Percentiles rank a stretch among this genome's conserved stretches.
Evolutionary conservation across 2,113 vertebrate genomes (phyloP).

Genomic region (Ranitomeya imitator): DNA sequence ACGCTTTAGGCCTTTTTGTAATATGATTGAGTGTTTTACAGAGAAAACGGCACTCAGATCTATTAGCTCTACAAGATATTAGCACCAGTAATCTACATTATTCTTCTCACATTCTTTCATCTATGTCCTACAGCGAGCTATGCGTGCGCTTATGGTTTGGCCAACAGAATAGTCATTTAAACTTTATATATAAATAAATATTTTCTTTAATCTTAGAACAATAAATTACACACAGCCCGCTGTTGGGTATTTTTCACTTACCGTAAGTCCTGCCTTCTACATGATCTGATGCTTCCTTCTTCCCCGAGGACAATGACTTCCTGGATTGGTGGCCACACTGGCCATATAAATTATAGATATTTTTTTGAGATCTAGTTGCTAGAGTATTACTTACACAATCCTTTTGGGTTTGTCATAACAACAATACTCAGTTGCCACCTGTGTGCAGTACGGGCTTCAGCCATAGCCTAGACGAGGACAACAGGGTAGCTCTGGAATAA

Average conservation of each 20-base stretch:
- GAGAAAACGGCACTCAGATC: background rate
- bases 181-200: background rate
- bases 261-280: background rate
- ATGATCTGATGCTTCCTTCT: background rate
- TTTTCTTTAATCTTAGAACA: background rate
- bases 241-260: background rate
- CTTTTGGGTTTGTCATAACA: too few species aligned
- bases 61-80: constrained; percentile 13
- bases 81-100: background rate
- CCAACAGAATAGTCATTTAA: background rate
- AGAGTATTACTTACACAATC: too few species aligned
- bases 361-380: too few species aligned
- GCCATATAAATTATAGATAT: too few species aligned
- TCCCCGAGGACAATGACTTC: background rate
- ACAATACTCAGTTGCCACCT: too few species aligned
- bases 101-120: background rate
- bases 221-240: background rate
- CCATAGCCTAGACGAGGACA: too few species aligned
- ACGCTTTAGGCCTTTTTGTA: constrained; percentile 21
- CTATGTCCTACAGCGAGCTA: background rate
- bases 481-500: too few species aligned
- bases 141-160: background rate
- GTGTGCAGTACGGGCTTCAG: too few species aligned
- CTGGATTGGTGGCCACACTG: too few species aligned
- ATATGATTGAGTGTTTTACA: constrained; percentile 11